Base-by-base conservation (phyloP, 2,888 invertebrate species). In the Rapana venosa region DNA sequence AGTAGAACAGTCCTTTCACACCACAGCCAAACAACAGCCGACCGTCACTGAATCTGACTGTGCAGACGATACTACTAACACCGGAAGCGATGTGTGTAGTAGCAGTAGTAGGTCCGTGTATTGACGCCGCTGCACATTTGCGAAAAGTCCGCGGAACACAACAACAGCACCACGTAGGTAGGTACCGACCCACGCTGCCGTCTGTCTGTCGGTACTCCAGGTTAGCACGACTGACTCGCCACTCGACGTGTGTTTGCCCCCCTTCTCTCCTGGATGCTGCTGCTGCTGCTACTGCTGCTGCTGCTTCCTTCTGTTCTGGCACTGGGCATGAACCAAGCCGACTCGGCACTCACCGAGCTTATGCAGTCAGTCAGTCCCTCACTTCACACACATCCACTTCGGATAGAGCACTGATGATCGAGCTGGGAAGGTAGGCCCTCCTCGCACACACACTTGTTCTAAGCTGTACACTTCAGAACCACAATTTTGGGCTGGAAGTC, bases 321-420 rank as follows among this genome's bases (percentile, higher is more conserved):
- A 85, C 85, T 58, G 17, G 47, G 56, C 4, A 35, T n/a, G 74
- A 74, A 87, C n/a, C 56, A 77, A 87, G 47, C 58, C 81, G 58
- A 88, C 36, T 61, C 88, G 36, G 81, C 88, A 81, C 74, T 88
- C n/a, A 81, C 61, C 86, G 86, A 66, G 86, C 86, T 86, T 86
- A 61, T 22, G 66, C 86, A 61, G 86, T 61, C 86, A 66, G 66
- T 86, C 86, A 86, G 86, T 61, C 86, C 61, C 86, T 86, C 86
- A 86, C 86, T 86, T 86, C 86, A 61, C 86, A 66, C 86, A 66
- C 86, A 86, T 86, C 66, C 86, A 86, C 86, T 86, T 66, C 35
- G 86, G 66, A 85, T 47, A 58, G 30, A 35, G 83, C 83, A 83
- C 56, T 17, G 22, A 84, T n/a, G 85, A 85, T 85, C 58, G 85